Percentiles rank a stretch among this genome's conserved stretches.
phyloP scores from a whole-genome alignment of 1,140 invertebrate species.

The Drosophila orena region DNA sequence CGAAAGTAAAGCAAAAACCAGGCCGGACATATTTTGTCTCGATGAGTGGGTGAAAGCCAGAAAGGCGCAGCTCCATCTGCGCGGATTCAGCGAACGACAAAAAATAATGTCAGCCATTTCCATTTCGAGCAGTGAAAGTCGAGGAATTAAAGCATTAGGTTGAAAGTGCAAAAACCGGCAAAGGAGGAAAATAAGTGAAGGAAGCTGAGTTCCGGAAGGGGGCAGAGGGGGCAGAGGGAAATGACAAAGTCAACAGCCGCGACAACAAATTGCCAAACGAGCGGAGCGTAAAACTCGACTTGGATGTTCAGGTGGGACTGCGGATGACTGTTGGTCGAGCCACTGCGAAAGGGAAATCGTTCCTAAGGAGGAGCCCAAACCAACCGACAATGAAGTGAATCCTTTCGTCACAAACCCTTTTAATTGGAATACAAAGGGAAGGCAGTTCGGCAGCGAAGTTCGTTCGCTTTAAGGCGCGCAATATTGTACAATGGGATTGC shows the following conservation, averaged over 20 bases:
- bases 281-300: slow-evolving; percentile 68
- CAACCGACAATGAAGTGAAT: slow-evolving; percentile 24
- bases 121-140: slow-evolving; percentile 35
- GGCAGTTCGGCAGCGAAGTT: slow-evolving; percentile 18
- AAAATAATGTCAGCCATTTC: slow-evolving; percentile 65
- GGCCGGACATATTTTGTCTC: slow-evolving; percentile 42
- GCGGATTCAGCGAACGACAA: background rate
- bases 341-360: slow-evolving; percentile 17
- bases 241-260: slow-evolving; percentile 69
- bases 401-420: slow-evolving; percentile 45
- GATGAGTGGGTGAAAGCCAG: slow-evolving; percentile 10
- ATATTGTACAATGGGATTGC: slow-evolving; percentile 50
- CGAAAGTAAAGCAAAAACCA: slow-evolving; percentile 25
- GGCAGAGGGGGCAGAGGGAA: slow-evolving; percentile 36
- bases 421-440: slow-evolving; percentile 72
- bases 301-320: slow-evolving; percentile 54
- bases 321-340: slow-evolving; percentile 12
- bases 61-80: background rate
- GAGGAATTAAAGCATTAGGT: slow-evolving; percentile 47
- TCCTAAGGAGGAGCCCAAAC: slow-evolving; percentile 4
- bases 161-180: slow-evolving; percentile 19
- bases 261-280: slow-evolving; percentile 72
- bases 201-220: slow-evolving; percentile 8
- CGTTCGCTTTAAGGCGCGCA: slow-evolving; percentile 43
- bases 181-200: slow-evolving; percentile 1